A percentile compares a stretch with the other conserved stretches of the same genome.
Conservation (phyloP, 2,888 invertebrate species). For the Patella ulyssiponensis region DNA sequence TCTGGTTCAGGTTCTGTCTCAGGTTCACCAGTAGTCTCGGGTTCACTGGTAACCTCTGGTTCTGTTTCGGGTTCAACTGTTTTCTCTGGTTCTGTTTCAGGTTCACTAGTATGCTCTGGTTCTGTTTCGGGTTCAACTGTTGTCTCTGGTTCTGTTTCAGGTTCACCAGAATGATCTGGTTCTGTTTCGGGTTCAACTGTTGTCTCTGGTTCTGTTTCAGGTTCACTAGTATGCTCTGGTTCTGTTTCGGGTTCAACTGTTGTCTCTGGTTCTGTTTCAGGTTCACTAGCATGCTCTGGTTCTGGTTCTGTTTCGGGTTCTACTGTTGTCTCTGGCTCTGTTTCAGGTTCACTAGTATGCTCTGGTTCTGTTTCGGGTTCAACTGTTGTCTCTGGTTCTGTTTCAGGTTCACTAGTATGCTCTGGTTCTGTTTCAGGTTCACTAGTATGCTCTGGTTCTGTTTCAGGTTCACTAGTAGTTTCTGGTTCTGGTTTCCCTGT, state of each 20-base stretch:
- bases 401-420: constrained; percentile 16
- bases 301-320: constrained; percentile 32
- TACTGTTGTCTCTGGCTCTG: constrained; percentile 38
- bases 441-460: not conserved
- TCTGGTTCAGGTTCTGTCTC: constrained; percentile 40
- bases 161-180: constrained; percentile 65
- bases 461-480: constrained; percentile 6
- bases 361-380: constrained; percentile 22
- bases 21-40: constrained; percentile 63
- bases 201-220: constrained; percentile 47
- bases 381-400: constrained; percentile 2
- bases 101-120: constrained; percentile 59
- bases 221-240: constrained; percentile 67
- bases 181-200: constrained; percentile 31
- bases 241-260: constrained; percentile 47
- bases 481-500: constrained; percentile 25
- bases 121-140: too few relatives aligned
- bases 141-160: constrained; percentile 43
- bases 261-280: constrained; percentile 43
- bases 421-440: constrained; percentile 8
- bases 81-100: constrained; percentile 47
- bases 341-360: constrained; percentile 47
- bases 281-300: constrained; percentile 58
- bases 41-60: constrained; percentile 24
- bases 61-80: constrained; percentile 31